Evolutionary conservation across 2,888 invertebrate genomes (phyloP), one percentile per base, ranked within the genome.

Genomic region (Erebia epiphron): DNA sequence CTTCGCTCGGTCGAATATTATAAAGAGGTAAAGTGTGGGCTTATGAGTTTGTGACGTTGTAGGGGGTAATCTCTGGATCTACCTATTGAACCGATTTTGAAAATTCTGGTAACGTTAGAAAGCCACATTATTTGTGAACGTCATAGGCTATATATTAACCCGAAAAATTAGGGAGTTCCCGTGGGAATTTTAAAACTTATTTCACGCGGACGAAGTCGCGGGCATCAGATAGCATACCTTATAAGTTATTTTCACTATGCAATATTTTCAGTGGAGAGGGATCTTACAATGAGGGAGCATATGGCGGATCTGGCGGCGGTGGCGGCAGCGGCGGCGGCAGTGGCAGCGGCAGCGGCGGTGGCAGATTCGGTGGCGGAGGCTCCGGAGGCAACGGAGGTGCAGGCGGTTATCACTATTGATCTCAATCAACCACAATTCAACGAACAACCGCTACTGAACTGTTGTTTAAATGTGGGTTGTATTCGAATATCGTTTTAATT

Each of bases 331-430:
- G 76, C 35, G 64, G 72, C 50, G 72, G 75, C 18, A 76, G 78
- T 5, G 78, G 80, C 5, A 54, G 74, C 18, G 81, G 84, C n/a
- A 77, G 78, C 4, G 78, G 82, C 1, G 73, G 76, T 26, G 70
- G 73, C 35, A 77, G 77, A 16, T 76, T 76, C 21, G 80, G 83
- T 46, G 80, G 69, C 41, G 49, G 69, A 21, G 80, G 83, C 43
- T 80, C 65, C 18, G 49, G 60, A 4, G 76, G 75, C 13, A 66
- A 63, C 5, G 70, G 70, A 14, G 74, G 87, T 49, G 78, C 82
- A 60, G 81, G 77, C 67, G 90, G 91, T 70, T 92, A 92, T 82
- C 91, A 90, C 77, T 92, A 92, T 79, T 90, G 86, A 92, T 88
- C 87, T 89, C 86, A 84, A 77, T 73, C 63, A 18, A 73, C 60